phyloP scores from a whole-genome alignment of 2,113 vertebrate species.

The Morone chrysops region DNA sequence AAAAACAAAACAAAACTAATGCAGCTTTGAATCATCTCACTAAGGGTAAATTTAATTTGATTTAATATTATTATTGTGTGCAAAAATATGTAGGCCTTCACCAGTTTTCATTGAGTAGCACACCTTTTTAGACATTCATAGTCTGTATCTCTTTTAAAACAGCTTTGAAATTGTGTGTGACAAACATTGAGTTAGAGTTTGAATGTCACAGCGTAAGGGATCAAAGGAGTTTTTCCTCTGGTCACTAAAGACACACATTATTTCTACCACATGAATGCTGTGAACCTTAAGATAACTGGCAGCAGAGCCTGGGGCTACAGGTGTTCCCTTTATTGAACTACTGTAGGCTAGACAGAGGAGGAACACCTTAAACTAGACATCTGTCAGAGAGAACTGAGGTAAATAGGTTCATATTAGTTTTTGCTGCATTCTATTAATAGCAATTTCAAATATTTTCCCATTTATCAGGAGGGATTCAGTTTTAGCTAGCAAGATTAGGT shows the following conservation, averaged over 20 bases:
- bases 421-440: not conserved
- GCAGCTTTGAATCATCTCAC: not conserved
- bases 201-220: constrained; percentile 1
- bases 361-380: not conserved
- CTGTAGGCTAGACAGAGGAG: not conserved
- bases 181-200: not conserved
- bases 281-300: constrained; percentile 45
- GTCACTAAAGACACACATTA: constrained; percentile 27
- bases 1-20: not conserved
- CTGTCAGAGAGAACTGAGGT: not conserved
- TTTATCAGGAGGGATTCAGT: not conserved
- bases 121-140: not conserved
- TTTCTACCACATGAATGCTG: constrained; percentile 33
- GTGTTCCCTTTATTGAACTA: constrained; percentile 12
- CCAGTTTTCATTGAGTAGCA: not conserved
- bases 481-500: not conserved
- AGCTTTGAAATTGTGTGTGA: constrained; percentile 4
- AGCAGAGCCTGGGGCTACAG: constrained; percentile 42
- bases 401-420: not conserved
- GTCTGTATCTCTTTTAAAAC: not conserved
- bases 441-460: not conserved
- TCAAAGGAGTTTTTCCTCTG: constrained; percentile 25
- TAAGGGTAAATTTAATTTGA: not conserved
- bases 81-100: not conserved
- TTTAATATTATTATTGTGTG: not conserved